A percentile compares a stretch with the other conserved stretches of the same genome.
Conservation (phyloP, 2,888 invertebrate genomes). For the Teleogryllus oceanicus region DNA sequence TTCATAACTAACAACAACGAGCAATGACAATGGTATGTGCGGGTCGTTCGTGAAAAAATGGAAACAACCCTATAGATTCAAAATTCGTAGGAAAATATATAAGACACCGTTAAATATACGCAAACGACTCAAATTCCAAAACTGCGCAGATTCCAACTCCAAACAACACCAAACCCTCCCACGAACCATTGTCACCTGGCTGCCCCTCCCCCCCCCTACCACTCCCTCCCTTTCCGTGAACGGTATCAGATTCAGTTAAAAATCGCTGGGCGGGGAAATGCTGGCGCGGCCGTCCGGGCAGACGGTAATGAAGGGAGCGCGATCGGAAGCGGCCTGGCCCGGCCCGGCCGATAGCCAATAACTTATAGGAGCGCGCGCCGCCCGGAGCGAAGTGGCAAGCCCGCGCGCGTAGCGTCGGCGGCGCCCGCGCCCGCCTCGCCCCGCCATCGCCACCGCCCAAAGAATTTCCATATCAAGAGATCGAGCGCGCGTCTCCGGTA, state of each 20-base stretch:
- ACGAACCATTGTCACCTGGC: background rate
- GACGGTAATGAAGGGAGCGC: background rate
- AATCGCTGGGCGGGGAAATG: conserved; percentile 22
- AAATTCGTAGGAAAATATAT: no score
- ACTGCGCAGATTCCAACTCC: no score
- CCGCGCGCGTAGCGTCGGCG: background rate
- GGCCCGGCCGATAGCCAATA: conserved; percentile 23
- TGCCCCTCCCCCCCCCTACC: background rate
- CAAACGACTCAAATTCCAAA: no score
- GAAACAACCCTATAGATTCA: no score
- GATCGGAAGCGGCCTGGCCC: background rate
- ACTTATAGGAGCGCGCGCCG: conserved; percentile 21
- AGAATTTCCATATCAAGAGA: conserved; percentile 18
- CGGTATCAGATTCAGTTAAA: conserved; percentile 26
- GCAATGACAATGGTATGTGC: no score
- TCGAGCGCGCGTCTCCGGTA: conserved; percentile 1
- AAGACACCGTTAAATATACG: no score
- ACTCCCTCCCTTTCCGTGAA: background rate
- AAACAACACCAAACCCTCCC: no score
- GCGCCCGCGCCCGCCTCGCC: background rate
- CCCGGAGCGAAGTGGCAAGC: background rate
- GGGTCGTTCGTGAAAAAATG: no score
- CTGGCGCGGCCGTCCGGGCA: background rate
- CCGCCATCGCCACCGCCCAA: background rate
- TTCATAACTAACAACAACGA: no score